phyloP scores from a whole-genome alignment of 1,140 invertebrate species.

The Mya arenaria region DNA sequence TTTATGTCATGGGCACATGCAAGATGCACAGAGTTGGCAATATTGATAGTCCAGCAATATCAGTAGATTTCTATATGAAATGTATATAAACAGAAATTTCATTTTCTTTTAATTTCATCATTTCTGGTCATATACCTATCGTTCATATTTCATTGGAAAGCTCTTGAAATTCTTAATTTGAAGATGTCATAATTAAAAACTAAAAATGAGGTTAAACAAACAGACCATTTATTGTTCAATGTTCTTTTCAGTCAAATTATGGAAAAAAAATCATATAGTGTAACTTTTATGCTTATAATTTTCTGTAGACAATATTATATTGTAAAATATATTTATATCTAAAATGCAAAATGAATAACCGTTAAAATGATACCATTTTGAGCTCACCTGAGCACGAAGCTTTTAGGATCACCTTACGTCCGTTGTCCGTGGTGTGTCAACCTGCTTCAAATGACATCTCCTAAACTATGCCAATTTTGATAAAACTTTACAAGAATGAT shows the following conservation, averaged over 20 bases:
- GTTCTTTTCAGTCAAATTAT: neutral
- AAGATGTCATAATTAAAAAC: conserved; percentile 1
- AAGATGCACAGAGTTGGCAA: neutral
- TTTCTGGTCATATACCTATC: neutral
- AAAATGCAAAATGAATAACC: neutral
- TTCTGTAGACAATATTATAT: neutral
- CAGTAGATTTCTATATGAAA: neutral
- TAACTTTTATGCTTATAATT: conserved; percentile 1
- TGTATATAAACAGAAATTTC: neutral
- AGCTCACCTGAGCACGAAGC: neutral
- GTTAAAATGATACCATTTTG: neutral
- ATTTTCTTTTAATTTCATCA: no score
- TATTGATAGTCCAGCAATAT: neutral
- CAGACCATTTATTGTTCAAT: neutral
- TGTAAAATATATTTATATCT: neutral
- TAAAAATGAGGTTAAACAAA: neutral
- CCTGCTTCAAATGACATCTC: neutral
- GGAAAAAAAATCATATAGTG: neutral
- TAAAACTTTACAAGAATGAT: neutral
- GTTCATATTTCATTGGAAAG: neutral
- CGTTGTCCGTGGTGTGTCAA: neutral
- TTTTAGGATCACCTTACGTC: neutral
- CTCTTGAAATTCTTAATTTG: neutral
- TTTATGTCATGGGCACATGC: neutral
- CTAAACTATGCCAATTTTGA: neutral